Evolutionary conservation across 1,140 invertebrate species (phyloP), one percentile per base, ranked within the genome.

Genomic region (Colletes latitarsis): DNA sequence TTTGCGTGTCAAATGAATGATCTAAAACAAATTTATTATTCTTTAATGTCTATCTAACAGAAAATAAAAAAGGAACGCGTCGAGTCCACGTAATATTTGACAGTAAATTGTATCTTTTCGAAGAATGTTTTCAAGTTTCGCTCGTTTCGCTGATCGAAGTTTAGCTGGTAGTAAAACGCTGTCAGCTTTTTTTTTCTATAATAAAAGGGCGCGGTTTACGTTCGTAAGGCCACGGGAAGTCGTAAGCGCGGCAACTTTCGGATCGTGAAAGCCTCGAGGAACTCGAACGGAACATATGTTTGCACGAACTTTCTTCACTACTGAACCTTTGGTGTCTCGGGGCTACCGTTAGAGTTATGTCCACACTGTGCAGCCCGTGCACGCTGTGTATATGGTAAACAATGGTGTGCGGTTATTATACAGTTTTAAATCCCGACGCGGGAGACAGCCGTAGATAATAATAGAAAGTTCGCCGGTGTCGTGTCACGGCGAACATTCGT

Each of bases 361-460:
- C 41, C 19, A n/a, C 39, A n/a, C 0, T 9, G 17, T n/a, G 19
- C 52, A 6, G 52, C 60, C 39, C n/a, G 49, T 6, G 6, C 63
- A 8, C 30, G 0, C 8, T 30, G 17, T 39, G 41, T 14, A 43
- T 6, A 72, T 15, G 46, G 19, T 71, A 72, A 41, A 84, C 82
- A 82, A 84, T 82, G 30, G 69, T 49, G 41, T 49, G 53, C 68
- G 43, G 74, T 82, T 73, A 68, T 84, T 84, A 82, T 82, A 19
- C 81, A 49, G 76, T 78, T 77, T 57, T 55, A 57, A 82, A 73
- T 73, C 30, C 14, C 63, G 52, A 82, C 81, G 58, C 63, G 17
- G 12, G 70, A 55, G 81, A 82, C 82, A 82, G 17, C 75, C 75
- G 68, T 66, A 63, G 75, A 78, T 82, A 78, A 84, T 84, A 84